Percentiles rank a stretch among this genome's conserved stretches.
These are phyloP conservation scores for Urophycis tenuis DNA, from an alignment of 2,797 vertebrate genomes.

Conservation along the genomic window DNA sequence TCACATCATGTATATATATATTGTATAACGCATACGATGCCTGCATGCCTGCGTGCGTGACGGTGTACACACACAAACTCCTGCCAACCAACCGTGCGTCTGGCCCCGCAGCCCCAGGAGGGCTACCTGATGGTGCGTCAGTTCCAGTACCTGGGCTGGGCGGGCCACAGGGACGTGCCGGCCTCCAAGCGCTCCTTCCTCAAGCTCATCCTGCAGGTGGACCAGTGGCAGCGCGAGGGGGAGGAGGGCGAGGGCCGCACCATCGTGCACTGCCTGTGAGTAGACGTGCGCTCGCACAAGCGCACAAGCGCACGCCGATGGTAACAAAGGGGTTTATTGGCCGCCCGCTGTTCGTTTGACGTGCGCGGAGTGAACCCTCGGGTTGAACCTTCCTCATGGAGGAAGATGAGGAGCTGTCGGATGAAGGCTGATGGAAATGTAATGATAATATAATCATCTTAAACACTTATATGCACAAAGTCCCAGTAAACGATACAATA, in stretches of 20 bases:
- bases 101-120: conserved; percentile 83
- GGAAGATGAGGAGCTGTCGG: neutral
- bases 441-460: neutral
- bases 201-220: conserved; percentile 95
- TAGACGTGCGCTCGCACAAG: conserved; percentile 23
- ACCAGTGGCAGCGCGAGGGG: conserved; percentile 98
- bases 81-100: conserved; percentile 19
- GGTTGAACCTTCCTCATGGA: too few species aligned
- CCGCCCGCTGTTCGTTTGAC: too few species aligned
- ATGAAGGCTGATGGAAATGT: neutral
- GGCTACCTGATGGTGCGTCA: conserved; percentile 98
- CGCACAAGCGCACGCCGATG: neutral
- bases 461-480: neutral
- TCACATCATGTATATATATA: too few species aligned
- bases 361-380: neutral
- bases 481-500: neutral
- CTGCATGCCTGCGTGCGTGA: too few species aligned
- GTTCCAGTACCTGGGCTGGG: conserved; percentile 98
- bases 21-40: too few species aligned
- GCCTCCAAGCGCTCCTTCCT: conserved; percentile 96
- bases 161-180: conserved; percentile 90
- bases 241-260: conserved; percentile 96
- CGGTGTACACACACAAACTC: too few species aligned
- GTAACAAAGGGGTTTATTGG: too few species aligned
- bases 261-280: conserved; percentile 96